A percentile compares a stretch with the other conserved stretches of the same genome.
phyloP scores from a whole-genome alignment of 1,140 invertebrate genomes.

The Mamestra configurata region DNA sequence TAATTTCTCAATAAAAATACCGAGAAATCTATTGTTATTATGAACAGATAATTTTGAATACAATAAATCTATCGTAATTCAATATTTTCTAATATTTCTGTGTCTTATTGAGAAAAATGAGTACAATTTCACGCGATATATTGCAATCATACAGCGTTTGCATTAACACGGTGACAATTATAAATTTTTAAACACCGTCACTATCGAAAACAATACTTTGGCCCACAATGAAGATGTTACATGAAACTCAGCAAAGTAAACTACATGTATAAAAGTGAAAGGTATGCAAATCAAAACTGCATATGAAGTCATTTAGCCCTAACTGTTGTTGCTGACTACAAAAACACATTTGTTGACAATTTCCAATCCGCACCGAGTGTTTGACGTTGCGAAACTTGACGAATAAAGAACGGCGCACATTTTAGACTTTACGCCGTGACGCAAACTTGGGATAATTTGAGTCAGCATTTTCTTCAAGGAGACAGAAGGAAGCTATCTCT shows the following conservation, averaged over 20 bases:
- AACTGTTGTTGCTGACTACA: constrained; percentile 28
- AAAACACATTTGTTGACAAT: constrained; percentile 49
- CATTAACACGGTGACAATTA: too few relatives aligned
- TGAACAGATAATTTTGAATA: too few relatives aligned
- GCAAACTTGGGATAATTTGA: background rate
- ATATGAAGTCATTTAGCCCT: background rate
- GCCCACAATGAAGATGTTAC: background rate
- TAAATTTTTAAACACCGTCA: background rate
- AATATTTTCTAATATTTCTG: too few relatives aligned
- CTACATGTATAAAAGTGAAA: background rate
- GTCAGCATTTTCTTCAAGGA: background rate
- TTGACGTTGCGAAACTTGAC: constrained; percentile 45
- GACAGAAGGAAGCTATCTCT: too few relatives aligned
- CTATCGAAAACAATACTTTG: background rate
- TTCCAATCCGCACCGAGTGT: constrained; percentile 36
- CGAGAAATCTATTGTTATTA: too few relatives aligned
- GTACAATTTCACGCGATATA: too few relatives aligned
- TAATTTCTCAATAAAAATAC: too few relatives aligned
- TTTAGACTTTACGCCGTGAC: constrained; percentile 4
- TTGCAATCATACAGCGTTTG: too few relatives aligned
- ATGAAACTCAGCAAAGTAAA: background rate
- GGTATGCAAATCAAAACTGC: constrained; percentile 14
- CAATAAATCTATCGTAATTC: too few relatives aligned
- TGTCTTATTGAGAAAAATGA: too few relatives aligned
- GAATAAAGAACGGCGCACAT: constrained; percentile 6